These are phyloP conservation scores for Copsychus sechellarum DNA, from an alignment of 2,113 vertebrate genomes.

Conservation along the genomic window DNA sequence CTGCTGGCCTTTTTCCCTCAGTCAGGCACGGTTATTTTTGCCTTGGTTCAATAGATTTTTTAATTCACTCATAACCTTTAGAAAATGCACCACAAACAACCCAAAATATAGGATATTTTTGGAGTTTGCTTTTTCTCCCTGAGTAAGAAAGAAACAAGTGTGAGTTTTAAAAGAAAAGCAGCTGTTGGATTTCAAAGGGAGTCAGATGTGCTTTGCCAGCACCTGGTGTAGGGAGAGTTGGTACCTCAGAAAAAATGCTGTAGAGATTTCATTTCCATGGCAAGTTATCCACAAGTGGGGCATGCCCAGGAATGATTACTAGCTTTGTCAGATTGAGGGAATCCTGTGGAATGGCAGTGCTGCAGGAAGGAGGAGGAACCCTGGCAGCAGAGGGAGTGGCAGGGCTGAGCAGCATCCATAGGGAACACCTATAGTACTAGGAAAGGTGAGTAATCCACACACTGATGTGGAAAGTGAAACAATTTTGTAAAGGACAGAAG, in stretches of 20 bases:
- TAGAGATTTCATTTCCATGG: background rate
- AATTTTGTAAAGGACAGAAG: background rate
- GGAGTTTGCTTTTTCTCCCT: background rate
- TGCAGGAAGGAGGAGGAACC: background rate
- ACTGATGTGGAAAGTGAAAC: background rate
- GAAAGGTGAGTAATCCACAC: background rate
- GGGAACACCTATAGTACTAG: fast-evolving
- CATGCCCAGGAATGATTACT: fast-evolving
- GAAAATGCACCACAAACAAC: background rate
- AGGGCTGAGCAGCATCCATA: background rate
- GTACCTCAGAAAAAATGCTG: background rate
- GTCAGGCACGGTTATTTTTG: background rate
- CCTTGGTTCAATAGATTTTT: background rate
- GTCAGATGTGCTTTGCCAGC: background rate
- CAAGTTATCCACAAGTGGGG: background rate
- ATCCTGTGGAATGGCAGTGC: fast-evolving
- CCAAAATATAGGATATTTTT: background rate
- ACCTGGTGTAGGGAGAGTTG: background rate
- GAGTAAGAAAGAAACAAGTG: background rate
- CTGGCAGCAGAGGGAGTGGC: background rate
- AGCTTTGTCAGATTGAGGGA: background rate
- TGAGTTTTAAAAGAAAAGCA: background rate
- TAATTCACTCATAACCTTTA: background rate
- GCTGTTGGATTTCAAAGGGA: background rate
- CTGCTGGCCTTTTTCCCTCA: background rate